Evolutionary conservation across 1,140 invertebrate genomes (phyloP), one percentile per base, ranked within the genome.

Genomic region (Lethocerus indicus): DNA sequence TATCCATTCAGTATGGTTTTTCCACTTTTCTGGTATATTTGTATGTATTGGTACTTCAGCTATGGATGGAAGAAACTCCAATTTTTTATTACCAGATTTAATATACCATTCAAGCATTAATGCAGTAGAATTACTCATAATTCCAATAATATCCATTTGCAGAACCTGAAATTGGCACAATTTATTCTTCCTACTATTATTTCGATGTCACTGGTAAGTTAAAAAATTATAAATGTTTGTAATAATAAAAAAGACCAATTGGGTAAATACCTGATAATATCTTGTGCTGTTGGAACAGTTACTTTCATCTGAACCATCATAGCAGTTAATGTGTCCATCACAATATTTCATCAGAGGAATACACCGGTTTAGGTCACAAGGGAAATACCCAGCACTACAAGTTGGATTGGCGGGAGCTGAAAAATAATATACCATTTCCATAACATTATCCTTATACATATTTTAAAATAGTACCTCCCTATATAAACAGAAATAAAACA

Each of bases 221-320:
- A 48, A 51, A 25, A 43, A 55, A 45, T n/a, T 14, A 45, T 3
- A 45, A 45, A 26, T 40, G 6, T 9, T 9, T 40, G 20, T 18
- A 40, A 40, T 7, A 24, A 0, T 35, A 39, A 23, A 41, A 5
- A 49, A 32, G 29, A 32, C 9, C 9, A 32, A 42, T n/a, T 42
- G 40, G 23, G 5, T 1, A 20, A 25, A 7, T 20, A 69, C 64
- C 50, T 76, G 72, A 54, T 75, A 75, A 9, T 73, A 60, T 18
- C 65, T 58, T 4, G 57, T 57, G 18, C 56, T 64, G 24, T 67
- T 66, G 2, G 65, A 58, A 58, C 83, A 87, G 56, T 75, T 64
- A 0, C 47, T 56, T 66, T 90, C 87, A 62, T 90, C 87, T 37
- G 69, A 74, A 5, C 71, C 71, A 59, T 88, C 82, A 2, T 67